Percentiles rank a stretch among this genome's conserved stretches.
These are phyloP conservation scores for Tachina grossa DNA, from an alignment of 2,888 invertebrate species.

Conservation along the genomic window DNA sequence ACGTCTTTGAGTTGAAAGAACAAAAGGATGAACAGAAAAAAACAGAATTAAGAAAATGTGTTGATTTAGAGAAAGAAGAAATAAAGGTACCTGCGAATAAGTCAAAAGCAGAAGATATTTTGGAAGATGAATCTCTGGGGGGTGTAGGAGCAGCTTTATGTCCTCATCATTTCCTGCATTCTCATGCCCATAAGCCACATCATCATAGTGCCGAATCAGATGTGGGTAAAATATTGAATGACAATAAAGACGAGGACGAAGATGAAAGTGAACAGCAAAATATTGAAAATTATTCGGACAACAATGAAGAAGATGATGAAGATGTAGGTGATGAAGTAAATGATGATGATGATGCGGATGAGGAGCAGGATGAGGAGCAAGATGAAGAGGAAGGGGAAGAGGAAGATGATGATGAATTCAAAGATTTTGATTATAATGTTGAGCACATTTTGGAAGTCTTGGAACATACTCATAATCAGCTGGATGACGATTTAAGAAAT, in stretches of 20 bases:
- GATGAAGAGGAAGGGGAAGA: constrained; percentile 70
- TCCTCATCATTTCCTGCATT: constrained; percentile 75
- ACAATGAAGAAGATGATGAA: constrained; percentile 71
- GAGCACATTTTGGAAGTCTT: constrained; percentile 78
- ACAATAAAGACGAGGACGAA: constrained; percentile 65
- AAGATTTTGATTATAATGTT: constrained; percentile 79
- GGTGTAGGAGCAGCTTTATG: constrained; percentile 75
- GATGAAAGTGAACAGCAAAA: constrained; percentile 43
- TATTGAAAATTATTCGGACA: constrained; percentile 41
- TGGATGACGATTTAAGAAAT: constrained; percentile 74
- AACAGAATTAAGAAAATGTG: constrained; percentile 25
- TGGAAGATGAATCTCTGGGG: constrained; percentile 73
- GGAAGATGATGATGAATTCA: constrained; percentile 74
- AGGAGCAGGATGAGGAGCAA: constrained; percentile 18
- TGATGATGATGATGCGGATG: background rate
- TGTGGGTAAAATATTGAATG: constrained; percentile 78
- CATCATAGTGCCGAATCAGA: constrained; percentile 79
- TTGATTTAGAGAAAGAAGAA: constrained; percentile 17
- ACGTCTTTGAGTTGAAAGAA: constrained; percentile 91
- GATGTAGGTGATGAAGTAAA: constrained; percentile 67
- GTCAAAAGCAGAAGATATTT: constrained; percentile 26
- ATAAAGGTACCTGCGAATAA: constrained; percentile 81
- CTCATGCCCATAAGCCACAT: constrained; percentile 71
- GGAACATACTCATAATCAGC: constrained; percentile 77
- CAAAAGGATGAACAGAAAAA: constrained; percentile 88